Base-by-base conservation (phyloP, 2,888 invertebrate species). In the Tenthredo livida region DNA sequence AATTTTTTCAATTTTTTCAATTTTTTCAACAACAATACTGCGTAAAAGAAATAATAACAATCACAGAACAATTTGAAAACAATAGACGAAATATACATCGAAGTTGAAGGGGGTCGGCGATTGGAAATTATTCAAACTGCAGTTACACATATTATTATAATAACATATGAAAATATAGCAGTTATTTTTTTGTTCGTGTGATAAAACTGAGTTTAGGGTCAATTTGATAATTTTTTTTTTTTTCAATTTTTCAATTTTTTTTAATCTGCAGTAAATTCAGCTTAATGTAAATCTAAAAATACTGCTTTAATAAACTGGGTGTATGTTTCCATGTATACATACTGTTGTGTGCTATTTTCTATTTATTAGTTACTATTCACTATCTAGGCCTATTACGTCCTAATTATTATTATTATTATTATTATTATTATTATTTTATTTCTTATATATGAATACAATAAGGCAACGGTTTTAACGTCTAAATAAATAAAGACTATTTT, bases 281-380 rank as follows among this genome's bases (percentile, higher is more conserved):
- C 90, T 90, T 91, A 91, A 89, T 88, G 89, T 91, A 90, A 89
- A 90, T 91, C 90, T 92, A 92, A 92, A 92, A 93, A 93, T 93
- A 92, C 92, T 93, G 92, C 90, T 92, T 90, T 89, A 90, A 89
- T 90, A 88, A 91, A 91, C 89, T 89, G 87, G 75, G 84, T 84
- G 29, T 84, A 47, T n/a, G n/a, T 58, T 61, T 80, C 25, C 43
- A 12, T 73, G 5, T 25, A n/a, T 43, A 21, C 10, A 75, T 50
- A 25, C 47, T 33, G 50, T 43, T 43, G 33, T 47, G 21, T 29
- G 15, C 47, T n/a, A 65, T 58, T 58, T 61, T 75, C 50, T 78
- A 77, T 61, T 73, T 78, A 65, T 84, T 70, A 50, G 21, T 54
- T 85, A 37, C 6, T 65, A 67, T 84, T 33, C 75, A 72, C 83